A percentile compares a stretch with the other conserved stretches of the same genome.
phyloP scores from a whole-genome alignment of 92 coral and sea anemone species.

The Umimayanthus chanpuru region DNA sequence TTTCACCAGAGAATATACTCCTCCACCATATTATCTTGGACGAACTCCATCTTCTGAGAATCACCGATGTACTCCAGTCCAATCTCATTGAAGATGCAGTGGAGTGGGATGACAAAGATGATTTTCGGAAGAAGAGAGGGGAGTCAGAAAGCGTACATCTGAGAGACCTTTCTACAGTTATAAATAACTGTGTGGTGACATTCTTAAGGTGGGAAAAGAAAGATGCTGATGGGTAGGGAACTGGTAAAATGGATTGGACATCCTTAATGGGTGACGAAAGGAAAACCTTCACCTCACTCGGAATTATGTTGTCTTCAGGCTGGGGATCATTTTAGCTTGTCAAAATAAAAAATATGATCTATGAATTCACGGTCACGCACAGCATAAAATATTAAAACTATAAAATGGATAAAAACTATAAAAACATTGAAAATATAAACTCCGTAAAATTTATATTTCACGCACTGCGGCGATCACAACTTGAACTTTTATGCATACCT shows the following conservation, averaged over 20 bases:
- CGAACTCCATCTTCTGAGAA: conserved; percentile 51
- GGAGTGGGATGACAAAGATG: conserved; percentile 71
- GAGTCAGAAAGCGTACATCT: conserved; percentile 56
- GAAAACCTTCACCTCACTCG: too few species aligned
- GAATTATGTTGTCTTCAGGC: too few species aligned
- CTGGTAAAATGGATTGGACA: conserved; percentile 56
- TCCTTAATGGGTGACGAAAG: conserved; percentile 50
- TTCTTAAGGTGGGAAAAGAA: conserved; percentile 64
- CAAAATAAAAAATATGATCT: too few species aligned
- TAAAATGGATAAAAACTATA: too few species aligned
- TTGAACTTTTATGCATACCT: too few species aligned
- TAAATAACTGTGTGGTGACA: conserved; percentile 64
- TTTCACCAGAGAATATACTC: conserved; percentile 54
- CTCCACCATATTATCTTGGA: conserved; percentile 55
- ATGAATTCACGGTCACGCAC: too few species aligned
- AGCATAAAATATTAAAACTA: too few species aligned
- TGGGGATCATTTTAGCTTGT: too few species aligned
- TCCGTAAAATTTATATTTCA: too few species aligned
- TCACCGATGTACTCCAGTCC: conserved; percentile 55
- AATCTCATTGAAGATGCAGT: conserved; percentile 64
- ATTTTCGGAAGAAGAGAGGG: conserved; percentile 63
- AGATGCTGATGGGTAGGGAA: conserved; percentile 61
- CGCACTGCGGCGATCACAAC: too few species aligned
- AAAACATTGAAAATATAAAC: too few species aligned
- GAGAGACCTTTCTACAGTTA: conserved; percentile 29